Evolutionary conservation across 92 coral and sea anemone species (phyloP), one percentile per base, ranked within the genome.

Genomic region (Bergia sp.): DNA sequence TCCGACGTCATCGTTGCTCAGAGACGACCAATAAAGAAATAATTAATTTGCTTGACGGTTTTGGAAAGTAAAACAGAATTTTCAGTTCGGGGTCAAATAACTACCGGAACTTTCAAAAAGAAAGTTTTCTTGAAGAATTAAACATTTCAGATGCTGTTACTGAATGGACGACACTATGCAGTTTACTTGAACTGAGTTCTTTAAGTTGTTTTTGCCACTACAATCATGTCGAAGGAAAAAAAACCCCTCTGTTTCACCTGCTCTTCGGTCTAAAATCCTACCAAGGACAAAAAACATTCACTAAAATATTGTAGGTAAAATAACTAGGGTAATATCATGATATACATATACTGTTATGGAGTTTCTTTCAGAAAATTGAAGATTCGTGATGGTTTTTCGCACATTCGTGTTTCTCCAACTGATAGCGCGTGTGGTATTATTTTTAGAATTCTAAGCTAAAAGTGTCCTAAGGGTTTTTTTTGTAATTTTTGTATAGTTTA

Each of bases 1-100:
- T 64, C 9, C 21, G 21, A 82, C 86, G 86, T 82, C 55, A 82
- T 23, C 86, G 41, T 82, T 82, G 86, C 86, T 20, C 3, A 21
- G 86, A 44, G 21, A 82, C 86, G 58, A 38, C 77, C 16, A 82
- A 82, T 43, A 3, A 71, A 29, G 76, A 42, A 82, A 41, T 67
- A 12, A 43, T 41, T 42, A 44, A 43, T n/a, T 82, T 47, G 23
- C 55, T 82, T 43, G 40, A 66, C 12, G 55, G 65, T 49, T 38
- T 45, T 13, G 29, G 53, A 53, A 53, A 53, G 58, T 53, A 53
- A 53, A 53, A 53, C 58, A 53, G 15, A 53, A 5, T 50, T 47
- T 41, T 42, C 21, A 42, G 29, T 16, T 16, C 37, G 81, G 57
- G 23, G 15, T 77, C 10, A 38, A 77, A 44, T 47, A 20, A 29